Conservation (phyloP, 2,888 invertebrate genomes). For the Empis livida region DNA sequence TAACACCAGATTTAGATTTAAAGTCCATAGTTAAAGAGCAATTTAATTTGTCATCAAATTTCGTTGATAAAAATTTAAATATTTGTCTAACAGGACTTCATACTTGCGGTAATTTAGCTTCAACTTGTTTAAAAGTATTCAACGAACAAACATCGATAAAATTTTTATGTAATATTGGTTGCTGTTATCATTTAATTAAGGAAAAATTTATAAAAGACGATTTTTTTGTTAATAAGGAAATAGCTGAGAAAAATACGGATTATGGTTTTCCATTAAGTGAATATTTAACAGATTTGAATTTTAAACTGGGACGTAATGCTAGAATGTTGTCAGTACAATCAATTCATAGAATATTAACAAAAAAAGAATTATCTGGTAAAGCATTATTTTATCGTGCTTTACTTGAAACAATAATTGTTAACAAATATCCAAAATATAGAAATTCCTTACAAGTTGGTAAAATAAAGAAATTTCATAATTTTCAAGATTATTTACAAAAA, state of each 20-base stretch:
- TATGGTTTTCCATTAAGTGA: conserved; percentile 56
- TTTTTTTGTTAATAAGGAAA: conserved; percentile 26
- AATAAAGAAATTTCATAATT: conserved; percentile 46
- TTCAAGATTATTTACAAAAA: conserved; percentile 55
- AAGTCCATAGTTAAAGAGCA: conserved; percentile 36
- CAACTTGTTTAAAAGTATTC: conserved; percentile 60
- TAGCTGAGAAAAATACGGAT: conserved; percentile 21
- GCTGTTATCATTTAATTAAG: conserved; percentile 74
- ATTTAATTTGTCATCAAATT: conserved; percentile 28
- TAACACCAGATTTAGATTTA: conserved; percentile 47
- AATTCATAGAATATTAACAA: conserved; percentile 49
- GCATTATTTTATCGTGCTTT: conserved; percentile 65
- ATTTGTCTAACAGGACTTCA: conserved; percentile 65
- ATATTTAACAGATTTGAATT: conserved; percentile 40
- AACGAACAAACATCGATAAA: conserved; percentile 39
- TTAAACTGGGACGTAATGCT: conserved; percentile 56
- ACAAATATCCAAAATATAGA: conserved; percentile 31
- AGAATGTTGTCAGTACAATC: conserved; percentile 80
- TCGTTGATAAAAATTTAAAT: conserved; percentile 22
- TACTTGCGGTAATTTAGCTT: conserved; percentile 75
- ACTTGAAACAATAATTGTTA: conserved; percentile 48
- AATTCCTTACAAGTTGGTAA: conserved; percentile 46
- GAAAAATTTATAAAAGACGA: conserved; percentile 39
- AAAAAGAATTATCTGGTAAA: conserved; percentile 43
- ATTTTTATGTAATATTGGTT: conserved; percentile 68